Base-by-base conservation (phyloP, 2,888 invertebrate species). In the Deilephila elpenor region DNA sequence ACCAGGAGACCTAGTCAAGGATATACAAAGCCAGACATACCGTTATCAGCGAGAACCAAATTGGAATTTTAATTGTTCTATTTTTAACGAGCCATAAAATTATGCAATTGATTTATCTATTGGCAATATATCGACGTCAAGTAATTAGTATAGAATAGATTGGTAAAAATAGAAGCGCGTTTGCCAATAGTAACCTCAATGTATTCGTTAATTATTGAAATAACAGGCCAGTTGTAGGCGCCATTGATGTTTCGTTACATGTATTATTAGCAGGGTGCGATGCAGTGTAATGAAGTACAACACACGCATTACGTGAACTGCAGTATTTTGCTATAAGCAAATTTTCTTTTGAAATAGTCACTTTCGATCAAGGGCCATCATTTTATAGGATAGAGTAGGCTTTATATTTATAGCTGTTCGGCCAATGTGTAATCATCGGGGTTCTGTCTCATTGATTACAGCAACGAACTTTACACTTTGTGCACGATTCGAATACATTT, bases 171-270 rank as follows among this genome's bases (percentile, higher is more conserved):
- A 34, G 61, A 62, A 62, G 61, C 32, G 29, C 5, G 60, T 60
- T 25, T 60, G 60, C 29, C 14, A 29, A 60, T 61, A 19, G 29
- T 61, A 32, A 61, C 32, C 61, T 32, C 32, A 5, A 61, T 62
- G 62, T n/a, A n/a, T 72, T 25, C 37, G 53, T 72, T 73, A 73
- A 67, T 73, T 67, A 73, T 73, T 59, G 67, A 29, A 59, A 73
- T 59, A 73, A 67, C 67, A 67, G 62, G 5, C 34, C 19, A 72
- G 59, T 73, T 37, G 67, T 67, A 19, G 59, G 59, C 37, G 37
- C 56, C 59, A n/a, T n/a, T 25, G 37, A 59, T 25, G 44, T 67
- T 67, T 56, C 61, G 67, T 73, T 64, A 59, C 56, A 67, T 25
- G 51, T 72, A 59, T 34, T 56, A 70, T 72, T 70, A 56, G 56